Evolutionary conservation across 2,113 vertebrate genomes (phyloP), one percentile per base, ranked within the genome.

Genomic region (Anhinga anhinga): DNA sequence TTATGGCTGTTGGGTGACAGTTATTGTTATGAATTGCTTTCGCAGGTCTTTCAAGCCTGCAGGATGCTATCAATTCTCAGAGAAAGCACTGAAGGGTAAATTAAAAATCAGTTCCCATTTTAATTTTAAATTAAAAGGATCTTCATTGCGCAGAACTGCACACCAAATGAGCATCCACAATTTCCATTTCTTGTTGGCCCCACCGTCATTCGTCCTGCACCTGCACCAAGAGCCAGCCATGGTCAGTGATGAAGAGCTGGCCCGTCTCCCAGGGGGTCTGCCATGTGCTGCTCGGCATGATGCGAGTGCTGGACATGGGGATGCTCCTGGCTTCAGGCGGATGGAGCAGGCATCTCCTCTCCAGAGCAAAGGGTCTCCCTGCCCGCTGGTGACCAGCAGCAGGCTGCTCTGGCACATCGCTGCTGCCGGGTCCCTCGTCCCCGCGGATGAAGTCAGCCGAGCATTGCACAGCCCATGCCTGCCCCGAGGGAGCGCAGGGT

Each of bases 201-300:
- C 69, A 8, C 20, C 30, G 8, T 32, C 0, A 10, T 45, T 84
- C 47, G 18, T 58, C 30, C 45, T 52, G 13, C 58, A 17, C 23
- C 58, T 59, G 58, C 38, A 27, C 12, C 44, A 58, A 36, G 55
- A 27, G 7, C 14, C 1, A 3, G 10, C 49, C 32, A 29, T 0
- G 0, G 10, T 16, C 34, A 47, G 11, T n/a, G 66, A 27, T 6
- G 3, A 36, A 25, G 40, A 12, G 13, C 19, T 56, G 36, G 38
- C 18, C 20, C 5, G 3, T 30, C 38, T 63, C 32, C 56, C 8
- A 8, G 16, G 26, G 8, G 29, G 14, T 45, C 18, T 8, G 18
- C 29, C 5, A 13, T 3, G 5, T 20, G 6, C 14, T 6, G 4
- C 23, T 10, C 1, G 17, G 67, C 1, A 0, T 13, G 38, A n/a